Conservation (phyloP, 2,888 invertebrate species). For the Neoascia interrupta region DNA sequence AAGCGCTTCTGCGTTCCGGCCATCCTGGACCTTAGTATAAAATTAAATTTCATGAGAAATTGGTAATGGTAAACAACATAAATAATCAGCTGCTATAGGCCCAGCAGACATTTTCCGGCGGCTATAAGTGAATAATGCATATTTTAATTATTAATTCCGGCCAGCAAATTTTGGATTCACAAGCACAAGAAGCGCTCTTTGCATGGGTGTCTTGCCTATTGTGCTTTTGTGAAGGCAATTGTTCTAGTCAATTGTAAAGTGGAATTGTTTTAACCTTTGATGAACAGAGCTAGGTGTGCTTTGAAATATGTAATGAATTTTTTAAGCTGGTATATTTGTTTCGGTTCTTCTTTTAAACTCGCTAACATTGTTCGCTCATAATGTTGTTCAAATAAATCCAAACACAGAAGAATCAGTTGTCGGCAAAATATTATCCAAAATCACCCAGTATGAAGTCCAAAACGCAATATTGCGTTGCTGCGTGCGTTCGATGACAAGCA, state of each 20-base stretch:
- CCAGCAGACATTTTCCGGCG: conserved; percentile 18
- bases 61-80: conserved; percentile 49
- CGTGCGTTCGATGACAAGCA: no score
- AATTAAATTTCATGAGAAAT: conserved; percentile 53
- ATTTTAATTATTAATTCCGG: conserved; percentile 47
- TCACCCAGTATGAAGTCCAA: no score
- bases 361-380: no score
- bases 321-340: background rate
- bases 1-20: background rate
- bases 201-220: background rate
- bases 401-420: no score
- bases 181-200: background rate
- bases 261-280: background rate
- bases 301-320: background rate
- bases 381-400: no score
- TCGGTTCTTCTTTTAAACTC: no score
- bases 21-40: conserved; percentile 3
- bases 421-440: no score
- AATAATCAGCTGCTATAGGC: conserved; percentile 28
- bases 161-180: background rate
- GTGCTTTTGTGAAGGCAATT: background rate
- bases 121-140: conserved; percentile 54
- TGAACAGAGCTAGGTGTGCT: background rate
- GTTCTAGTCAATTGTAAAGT: no score
- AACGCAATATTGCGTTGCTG: no score